Evolutionary conservation across 2,888 invertebrate species (phyloP).

Genomic region (Plagodis dolabraria): DNA sequence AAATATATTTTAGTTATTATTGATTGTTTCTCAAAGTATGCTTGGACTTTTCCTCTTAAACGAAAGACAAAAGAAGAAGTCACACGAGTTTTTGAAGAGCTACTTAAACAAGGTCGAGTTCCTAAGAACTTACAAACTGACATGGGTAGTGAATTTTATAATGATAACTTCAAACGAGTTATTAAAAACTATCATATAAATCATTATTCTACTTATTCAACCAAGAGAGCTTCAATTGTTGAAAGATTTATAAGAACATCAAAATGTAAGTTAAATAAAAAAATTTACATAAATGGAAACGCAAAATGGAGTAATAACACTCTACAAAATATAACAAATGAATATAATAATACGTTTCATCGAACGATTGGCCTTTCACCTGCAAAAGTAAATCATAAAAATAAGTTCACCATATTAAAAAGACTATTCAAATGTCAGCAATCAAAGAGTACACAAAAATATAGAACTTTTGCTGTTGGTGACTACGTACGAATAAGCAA

Average conservation of each 20-base stretch:
- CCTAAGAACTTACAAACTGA: conserved; percentile 11
- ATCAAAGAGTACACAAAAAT: not conserved
- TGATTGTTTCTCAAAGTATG: conserved; percentile 23
- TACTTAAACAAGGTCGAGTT: not conserved
- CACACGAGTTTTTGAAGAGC: not conserved
- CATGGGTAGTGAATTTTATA: conserved; percentile 6
- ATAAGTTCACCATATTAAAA: not conserved
- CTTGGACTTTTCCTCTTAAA: conserved; percentile 11
- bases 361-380: conserved; percentile 1
- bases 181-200: conserved; percentile 1
- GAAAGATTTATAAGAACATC: conserved; percentile 24
- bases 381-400: conserved; percentile 1
- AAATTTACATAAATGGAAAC: not conserved
- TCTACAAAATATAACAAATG: not conserved
- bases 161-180: not conserved
- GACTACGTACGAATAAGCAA: conserved; percentile 25
- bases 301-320: not conserved
- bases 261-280: conserved; percentile 3
- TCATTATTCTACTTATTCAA: conserved; percentile 14
- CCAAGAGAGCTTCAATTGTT: conserved; percentile 26
- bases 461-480: conserved; percentile 5
- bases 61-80: conserved; percentile 11
- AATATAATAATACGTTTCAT: conserved; percentile 8
- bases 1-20: conserved; percentile 15
- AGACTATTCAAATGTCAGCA: not conserved